These are phyloP conservation scores for Sympetrum striolatum DNA, from an alignment of 2,888 invertebrate genomes.

Conservation along the genomic window DNA sequence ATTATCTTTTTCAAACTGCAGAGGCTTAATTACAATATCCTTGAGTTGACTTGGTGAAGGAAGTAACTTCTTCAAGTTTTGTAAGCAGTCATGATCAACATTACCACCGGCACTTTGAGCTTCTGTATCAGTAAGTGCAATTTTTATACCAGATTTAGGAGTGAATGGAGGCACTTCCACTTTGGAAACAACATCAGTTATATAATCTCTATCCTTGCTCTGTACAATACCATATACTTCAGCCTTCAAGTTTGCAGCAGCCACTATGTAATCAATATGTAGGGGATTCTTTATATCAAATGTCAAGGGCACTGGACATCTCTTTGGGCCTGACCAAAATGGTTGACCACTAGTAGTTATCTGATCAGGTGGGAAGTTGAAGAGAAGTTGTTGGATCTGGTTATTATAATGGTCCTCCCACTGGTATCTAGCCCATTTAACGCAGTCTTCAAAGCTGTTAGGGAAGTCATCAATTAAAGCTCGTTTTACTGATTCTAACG, in stretches of 20 bases:
- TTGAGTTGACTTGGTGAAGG: conserved; percentile 66
- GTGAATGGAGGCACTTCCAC: conserved; percentile 85
- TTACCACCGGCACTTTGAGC: conserved; percentile 68
- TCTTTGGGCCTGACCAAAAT: conserved; percentile 98
- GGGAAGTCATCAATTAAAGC: conserved; percentile 89
- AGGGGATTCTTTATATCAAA: conserved; percentile 73
- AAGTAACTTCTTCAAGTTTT: conserved; percentile 67
- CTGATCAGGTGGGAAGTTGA: conserved; percentile 96
- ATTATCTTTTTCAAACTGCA: conserved; percentile 99
- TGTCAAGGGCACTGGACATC: conserved; percentile 85
- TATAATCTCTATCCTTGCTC: conserved; percentile 70
- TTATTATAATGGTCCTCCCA: conserved; percentile 84
- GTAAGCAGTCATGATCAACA: conserved; percentile 73
- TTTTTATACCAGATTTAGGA: conserved; percentile 93
- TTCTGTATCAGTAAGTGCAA: conserved; percentile 95
- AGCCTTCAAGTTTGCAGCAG: conserved; percentile 91
- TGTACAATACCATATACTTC: conserved; percentile 82
- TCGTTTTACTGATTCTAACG: conserved; percentile 59
- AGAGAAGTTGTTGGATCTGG: conserved; percentile 94
- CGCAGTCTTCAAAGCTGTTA: conserved; percentile 80
- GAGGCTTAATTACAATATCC: conserved; percentile 74
- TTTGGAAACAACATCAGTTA: conserved; percentile 70
- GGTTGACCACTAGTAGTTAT: conserved; percentile 85
- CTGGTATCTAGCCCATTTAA: conserved; percentile 80
- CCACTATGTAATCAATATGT: conserved; percentile 89